phyloP scores from a whole-genome alignment of 2,113 vertebrate genomes.

The Spermophilus dauricus region DNA sequence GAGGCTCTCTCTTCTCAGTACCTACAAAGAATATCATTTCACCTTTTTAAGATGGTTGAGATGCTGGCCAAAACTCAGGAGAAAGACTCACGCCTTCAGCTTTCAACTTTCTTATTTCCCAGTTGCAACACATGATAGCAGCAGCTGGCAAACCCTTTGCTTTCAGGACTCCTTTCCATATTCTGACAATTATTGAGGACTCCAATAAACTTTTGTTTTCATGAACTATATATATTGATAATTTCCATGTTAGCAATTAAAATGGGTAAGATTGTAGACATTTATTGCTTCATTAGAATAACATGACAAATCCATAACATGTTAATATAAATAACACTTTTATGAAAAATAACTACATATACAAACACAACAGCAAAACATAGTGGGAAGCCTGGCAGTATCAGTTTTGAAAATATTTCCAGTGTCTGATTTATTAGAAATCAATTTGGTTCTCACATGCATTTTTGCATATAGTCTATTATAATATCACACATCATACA shows the following conservation, averaged over 20 bases:
- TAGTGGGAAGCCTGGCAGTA: neutral
- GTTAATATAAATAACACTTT: neutral
- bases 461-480: neutral
- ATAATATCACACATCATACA: neutral
- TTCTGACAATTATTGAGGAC: neutral
- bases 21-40: neutral
- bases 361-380: slow-evolving; percentile 1
- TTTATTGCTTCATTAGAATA: slow-evolving; percentile 13
- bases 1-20: neutral
- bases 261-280: neutral
- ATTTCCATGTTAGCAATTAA: neutral
- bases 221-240: neutral
- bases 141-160: neutral
- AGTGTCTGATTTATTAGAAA: neutral
- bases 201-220: neutral
- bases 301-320: neutral
- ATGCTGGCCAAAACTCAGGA: neutral
- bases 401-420: neutral
- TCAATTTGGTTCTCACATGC: neutral
- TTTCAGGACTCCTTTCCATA: neutral
- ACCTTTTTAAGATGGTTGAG: neutral
- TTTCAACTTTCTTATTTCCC: neutral
- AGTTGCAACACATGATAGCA: neutral
- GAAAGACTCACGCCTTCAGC: neutral
- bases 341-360: neutral